phyloP scores from a whole-genome alignment of 2,113 vertebrate genomes.

The Rutilus rutilus region DNA sequence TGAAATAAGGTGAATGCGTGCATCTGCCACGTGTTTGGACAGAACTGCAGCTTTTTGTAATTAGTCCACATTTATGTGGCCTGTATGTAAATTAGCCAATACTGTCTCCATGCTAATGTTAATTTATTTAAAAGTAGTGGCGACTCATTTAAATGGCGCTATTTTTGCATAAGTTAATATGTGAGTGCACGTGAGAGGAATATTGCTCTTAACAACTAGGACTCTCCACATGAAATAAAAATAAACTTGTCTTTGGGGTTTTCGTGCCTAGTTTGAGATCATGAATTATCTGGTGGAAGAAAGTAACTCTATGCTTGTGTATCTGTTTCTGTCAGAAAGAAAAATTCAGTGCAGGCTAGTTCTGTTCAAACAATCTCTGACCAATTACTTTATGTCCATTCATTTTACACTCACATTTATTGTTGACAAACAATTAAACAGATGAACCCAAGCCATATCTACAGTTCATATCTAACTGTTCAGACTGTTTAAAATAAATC shows the following conservation, averaged over 20 bases:
- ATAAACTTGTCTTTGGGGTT: not conserved
- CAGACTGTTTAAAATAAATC: not conserved
- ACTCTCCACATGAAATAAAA: conserved; percentile 13
- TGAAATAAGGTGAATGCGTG: not conserved
- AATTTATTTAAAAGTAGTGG: conserved; percentile 52
- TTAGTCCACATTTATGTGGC: not conserved
- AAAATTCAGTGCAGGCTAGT: not conserved
- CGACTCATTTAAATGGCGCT: conserved; percentile 29
- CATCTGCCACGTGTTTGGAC: not conserved
- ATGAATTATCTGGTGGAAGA: conserved; percentile 7
- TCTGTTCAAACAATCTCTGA: not conserved
- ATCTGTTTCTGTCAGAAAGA: not conserved
- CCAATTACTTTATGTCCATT: not conserved
- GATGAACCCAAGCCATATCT: not conserved
- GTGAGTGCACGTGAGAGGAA: conserved; percentile 17
- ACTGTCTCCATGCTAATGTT: not conserved
- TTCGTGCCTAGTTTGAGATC: not conserved
- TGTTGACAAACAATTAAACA: not conserved
- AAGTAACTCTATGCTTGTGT: not conserved
- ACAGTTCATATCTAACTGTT: not conserved
- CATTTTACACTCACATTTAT: not conserved
- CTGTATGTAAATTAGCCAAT: conserved; percentile 10
- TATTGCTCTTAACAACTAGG: conserved; percentile 45
- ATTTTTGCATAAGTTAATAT: conserved; percentile 35
- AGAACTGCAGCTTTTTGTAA: not conserved